phyloP scores from a whole-genome alignment of 2,113 vertebrate species.

The Cryptomyrus ogoouensis region DNA sequence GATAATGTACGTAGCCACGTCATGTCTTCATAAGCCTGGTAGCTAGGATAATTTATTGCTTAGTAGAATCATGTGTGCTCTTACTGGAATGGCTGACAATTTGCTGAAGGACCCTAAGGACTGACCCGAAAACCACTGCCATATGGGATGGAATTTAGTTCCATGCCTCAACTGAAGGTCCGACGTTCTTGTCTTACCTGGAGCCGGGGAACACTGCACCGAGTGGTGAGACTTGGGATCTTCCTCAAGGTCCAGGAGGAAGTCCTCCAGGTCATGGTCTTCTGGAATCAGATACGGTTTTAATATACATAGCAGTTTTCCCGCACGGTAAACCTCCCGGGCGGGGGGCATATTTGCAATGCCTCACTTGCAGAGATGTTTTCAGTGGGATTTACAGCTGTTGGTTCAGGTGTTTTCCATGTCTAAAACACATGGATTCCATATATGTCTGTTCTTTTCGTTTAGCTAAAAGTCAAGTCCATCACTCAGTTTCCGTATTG shows the following conservation, averaged over 20 bases:
- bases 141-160: background rate
- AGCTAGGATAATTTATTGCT: background rate
- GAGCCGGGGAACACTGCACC: slow-evolving; percentile 79
- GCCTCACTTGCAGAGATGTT: background rate
- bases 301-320: background rate
- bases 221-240: slow-evolving; percentile 75
- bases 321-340: background rate
- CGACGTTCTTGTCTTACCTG: slow-evolving; percentile 62
- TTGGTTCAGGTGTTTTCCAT: background rate
- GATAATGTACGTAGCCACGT: background rate
- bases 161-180: background rate
- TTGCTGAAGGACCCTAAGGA: background rate
- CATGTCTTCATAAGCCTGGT: background rate
- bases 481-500: background rate
- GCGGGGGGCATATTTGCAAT: background rate
- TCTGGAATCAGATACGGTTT: slow-evolving; percentile 45
- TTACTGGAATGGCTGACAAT: background rate
- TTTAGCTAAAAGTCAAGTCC: background rate
- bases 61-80: background rate
- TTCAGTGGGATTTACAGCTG: background rate
- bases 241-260: slow-evolving; percentile 79
- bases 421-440: background rate
- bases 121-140: background rate
- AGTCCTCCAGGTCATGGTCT: slow-evolving; percentile 80
- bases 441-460: background rate